Conservation (phyloP, 2,888 invertebrate species). For the Cheilosia soror region DNA sequence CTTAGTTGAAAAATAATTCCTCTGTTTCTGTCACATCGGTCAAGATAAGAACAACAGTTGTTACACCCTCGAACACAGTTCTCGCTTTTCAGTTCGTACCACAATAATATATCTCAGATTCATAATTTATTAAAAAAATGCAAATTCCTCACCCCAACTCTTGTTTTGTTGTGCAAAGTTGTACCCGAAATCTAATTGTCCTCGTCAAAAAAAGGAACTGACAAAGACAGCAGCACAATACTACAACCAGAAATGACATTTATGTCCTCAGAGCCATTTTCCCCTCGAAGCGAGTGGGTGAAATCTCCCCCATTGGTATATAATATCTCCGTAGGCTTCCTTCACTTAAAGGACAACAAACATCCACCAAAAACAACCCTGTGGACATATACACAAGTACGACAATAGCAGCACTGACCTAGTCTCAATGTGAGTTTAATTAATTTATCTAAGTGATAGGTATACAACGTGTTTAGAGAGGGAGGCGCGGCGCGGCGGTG, state of each 20-base stretch:
- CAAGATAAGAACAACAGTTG: conserved; percentile 56
- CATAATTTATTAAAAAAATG: conserved; percentile 14
- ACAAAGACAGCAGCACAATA: conserved; percentile 47
- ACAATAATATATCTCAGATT: conserved; percentile 20
- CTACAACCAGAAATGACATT: conserved; percentile 36
- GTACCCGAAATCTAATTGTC: conserved; percentile 52
- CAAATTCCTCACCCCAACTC: background rate
- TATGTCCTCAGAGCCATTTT: conserved; percentile 22
- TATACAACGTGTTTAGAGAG: conserved; percentile 42
- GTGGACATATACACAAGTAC: conserved; percentile 48
- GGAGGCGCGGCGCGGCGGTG: too few relatives aligned
- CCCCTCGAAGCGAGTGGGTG: conserved; percentile 10
- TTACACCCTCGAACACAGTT: conserved; percentile 26
- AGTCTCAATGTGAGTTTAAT: conserved; percentile 64
- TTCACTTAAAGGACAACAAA: conserved; percentile 35
- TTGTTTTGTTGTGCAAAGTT: conserved; percentile 10
- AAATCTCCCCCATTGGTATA: background rate
- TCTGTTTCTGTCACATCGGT: conserved; percentile 63
- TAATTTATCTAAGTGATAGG: conserved; percentile 69
- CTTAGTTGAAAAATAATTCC: conserved; percentile 38
- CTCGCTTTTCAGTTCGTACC: conserved; percentile 10
- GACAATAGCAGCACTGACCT: conserved; percentile 69
- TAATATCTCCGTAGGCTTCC: conserved; percentile 12
- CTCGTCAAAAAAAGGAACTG: conserved; percentile 30
- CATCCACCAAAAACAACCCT: conserved; percentile 24